Conservation (phyloP, 2,888 invertebrate genomes). For the Troides aeacus region DNA sequence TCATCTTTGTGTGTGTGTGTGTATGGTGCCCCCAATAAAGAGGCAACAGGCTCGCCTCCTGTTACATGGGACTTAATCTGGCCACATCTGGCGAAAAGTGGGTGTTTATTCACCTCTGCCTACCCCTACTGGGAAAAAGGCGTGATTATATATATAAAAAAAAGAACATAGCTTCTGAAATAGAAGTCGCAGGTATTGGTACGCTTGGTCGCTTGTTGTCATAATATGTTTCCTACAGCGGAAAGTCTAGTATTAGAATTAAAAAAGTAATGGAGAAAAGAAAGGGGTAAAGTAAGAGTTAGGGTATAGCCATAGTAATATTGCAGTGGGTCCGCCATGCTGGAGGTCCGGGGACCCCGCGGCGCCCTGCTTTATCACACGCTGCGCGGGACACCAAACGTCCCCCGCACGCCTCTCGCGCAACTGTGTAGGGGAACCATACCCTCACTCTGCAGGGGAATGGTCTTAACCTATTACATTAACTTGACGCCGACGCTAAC, state of each 20-base stretch:
- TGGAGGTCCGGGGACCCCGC: conserved; percentile 74
- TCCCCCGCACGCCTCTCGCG: conserved; percentile 40
- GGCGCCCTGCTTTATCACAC: conserved; percentile 78
- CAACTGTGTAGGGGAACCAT: conserved; percentile 36
- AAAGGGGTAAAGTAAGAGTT: background rate
- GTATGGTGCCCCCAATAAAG: no score
- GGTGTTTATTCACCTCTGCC: no score
- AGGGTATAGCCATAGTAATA: conserved; percentile 44
- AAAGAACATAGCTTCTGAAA: background rate
- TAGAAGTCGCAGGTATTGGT: background rate
- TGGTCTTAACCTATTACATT: background rate
- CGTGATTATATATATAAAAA: no score
- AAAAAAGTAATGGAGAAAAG: background rate
- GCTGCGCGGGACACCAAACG: conserved; percentile 73
- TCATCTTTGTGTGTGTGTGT: no score
- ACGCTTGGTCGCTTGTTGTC: background rate
- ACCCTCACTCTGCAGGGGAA: conserved; percentile 9
- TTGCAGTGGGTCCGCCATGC: conserved; percentile 47
- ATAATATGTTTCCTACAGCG: no score
- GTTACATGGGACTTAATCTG: no score
- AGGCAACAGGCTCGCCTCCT: no score
- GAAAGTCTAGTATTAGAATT: no score
- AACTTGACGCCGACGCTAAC: background rate
- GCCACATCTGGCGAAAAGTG: no score
- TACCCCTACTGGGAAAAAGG: no score